Percentiles rank a stretch among this genome's conserved stretches.
Conservation (phyloP, 1,140 invertebrate species). For the Cyrtorhinus lividipennis region DNA sequence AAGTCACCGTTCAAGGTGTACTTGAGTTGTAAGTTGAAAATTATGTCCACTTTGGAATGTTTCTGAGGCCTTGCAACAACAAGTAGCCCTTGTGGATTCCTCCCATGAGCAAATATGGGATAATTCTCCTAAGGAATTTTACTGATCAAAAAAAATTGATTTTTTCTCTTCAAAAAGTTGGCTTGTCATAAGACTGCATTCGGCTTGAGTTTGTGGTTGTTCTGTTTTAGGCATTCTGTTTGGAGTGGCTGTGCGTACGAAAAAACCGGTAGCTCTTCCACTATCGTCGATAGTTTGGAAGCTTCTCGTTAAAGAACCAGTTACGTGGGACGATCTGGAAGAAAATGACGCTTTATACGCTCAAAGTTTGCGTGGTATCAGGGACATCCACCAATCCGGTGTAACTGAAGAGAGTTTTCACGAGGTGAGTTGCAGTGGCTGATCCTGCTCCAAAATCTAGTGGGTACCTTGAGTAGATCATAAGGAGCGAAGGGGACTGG, state of each 20-base stretch:
- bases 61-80: too few relatives aligned
- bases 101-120: too few relatives aligned
- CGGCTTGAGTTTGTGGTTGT: too few relatives aligned
- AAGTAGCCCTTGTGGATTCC: too few relatives aligned
- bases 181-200: too few relatives aligned
- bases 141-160: too few relatives aligned
- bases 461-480: too few relatives aligned
- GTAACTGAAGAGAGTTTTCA: slow-evolving; percentile 47
- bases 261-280: slow-evolving; percentile 44
- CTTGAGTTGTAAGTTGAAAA: neutral
- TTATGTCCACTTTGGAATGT: neutral
- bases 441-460: slow-evolving; percentile 11
- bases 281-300: slow-evolving; percentile 52
- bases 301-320: slow-evolving; percentile 42
- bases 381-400: slow-evolving; percentile 41
- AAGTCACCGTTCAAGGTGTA: slow-evolving; percentile 7
- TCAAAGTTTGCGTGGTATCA: slow-evolving; percentile 41
- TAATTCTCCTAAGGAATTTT: too few relatives aligned
- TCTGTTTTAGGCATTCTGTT: slow-evolving; percentile 37
- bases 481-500: too few relatives aligned
- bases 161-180: too few relatives aligned
- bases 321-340: slow-evolving; percentile 45
- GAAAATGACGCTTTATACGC: slow-evolving; percentile 48
- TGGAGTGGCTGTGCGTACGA: slow-evolving; percentile 42
- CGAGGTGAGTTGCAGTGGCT: too few relatives aligned